Percentiles rank a stretch among this genome's conserved stretches.
phyloP scores from a whole-genome alignment of 1,140 invertebrate genomes.

The Leptopilina clavipes region DNA sequence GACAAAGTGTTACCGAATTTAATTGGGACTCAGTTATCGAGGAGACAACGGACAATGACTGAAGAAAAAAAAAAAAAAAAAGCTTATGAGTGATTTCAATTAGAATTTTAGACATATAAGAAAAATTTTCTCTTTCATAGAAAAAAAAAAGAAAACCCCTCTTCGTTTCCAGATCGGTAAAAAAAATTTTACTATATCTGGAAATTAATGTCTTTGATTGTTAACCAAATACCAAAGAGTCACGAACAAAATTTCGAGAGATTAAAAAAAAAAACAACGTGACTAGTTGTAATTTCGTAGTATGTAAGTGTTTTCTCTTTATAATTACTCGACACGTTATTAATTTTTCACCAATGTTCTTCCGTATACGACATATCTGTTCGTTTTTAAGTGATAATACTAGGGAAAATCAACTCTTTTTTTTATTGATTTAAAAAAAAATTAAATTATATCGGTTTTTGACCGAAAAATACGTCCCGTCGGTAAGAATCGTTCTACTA shows the following conservation, averaged over 20 bases:
- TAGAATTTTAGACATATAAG: not conserved
- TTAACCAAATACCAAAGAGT: conserved; percentile 14
- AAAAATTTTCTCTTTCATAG: not conserved
- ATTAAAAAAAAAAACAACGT: not conserved
- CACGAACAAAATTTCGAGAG: not conserved
- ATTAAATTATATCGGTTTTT: not conserved
- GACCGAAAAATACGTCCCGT: not conserved
- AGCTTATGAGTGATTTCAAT: conserved; percentile 38
- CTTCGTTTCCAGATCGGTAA: not conserved
- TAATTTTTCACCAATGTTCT: not conserved
- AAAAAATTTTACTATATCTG: not conserved
- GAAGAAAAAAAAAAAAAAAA: conserved; percentile 27
- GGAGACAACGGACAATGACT: conserved; percentile 78
- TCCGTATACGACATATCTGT: conserved; percentile 5
- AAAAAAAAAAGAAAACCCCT: not conserved
- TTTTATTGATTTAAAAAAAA: no score
- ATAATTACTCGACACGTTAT: conserved; percentile 9
- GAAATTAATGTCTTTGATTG: not conserved
- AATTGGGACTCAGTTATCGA: conserved; percentile 90
- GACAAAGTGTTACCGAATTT: conserved; percentile 85
- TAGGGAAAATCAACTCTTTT: not conserved
- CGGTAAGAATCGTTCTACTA: not conserved
- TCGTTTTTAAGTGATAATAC: conserved; percentile 22
- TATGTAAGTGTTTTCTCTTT: not conserved
- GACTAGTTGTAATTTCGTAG: conserved; percentile 1